These are phyloP conservation scores for Aporophyla lueneburgensis DNA, from an alignment of 2,888 invertebrate genomes.

Conservation along the genomic window DNA sequence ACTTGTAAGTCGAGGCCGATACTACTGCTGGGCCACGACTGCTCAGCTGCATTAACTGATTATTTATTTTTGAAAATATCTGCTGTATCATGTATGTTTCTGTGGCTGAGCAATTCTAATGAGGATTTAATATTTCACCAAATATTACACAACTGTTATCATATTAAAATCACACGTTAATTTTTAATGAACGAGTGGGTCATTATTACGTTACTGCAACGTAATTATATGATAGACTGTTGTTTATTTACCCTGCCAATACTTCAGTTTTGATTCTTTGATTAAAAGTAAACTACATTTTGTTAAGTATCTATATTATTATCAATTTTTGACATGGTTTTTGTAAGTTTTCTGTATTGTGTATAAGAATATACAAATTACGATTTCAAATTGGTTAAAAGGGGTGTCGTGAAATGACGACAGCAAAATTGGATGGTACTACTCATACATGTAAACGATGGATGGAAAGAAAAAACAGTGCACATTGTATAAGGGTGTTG, in stretches of 20 bases:
- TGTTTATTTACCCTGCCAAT: conserved; percentile 3
- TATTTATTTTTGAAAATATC: background rate
- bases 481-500: too few species aligned
- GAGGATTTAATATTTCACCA: background rate
- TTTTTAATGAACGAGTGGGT: conserved; percentile 24
- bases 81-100: background rate
- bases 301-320: background rate
- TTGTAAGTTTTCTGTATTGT: background rate
- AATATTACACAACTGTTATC: background rate
- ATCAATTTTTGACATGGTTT: background rate
- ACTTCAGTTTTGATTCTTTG: background rate
- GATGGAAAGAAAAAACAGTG: too few species aligned
- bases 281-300: background rate
- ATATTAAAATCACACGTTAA: background rate
- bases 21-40: too few species aligned
- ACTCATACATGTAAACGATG: too few species aligned
- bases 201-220: conserved; percentile 9
- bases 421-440: too few species aligned
- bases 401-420: too few species aligned
- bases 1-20: too few species aligned
- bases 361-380: background rate
- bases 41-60: background rate
- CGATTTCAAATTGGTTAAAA: background rate
- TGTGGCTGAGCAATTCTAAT: background rate
- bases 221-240: background rate